Conservation (phyloP, 2,888 invertebrate genomes). For the Belgica antarctica region DNA sequence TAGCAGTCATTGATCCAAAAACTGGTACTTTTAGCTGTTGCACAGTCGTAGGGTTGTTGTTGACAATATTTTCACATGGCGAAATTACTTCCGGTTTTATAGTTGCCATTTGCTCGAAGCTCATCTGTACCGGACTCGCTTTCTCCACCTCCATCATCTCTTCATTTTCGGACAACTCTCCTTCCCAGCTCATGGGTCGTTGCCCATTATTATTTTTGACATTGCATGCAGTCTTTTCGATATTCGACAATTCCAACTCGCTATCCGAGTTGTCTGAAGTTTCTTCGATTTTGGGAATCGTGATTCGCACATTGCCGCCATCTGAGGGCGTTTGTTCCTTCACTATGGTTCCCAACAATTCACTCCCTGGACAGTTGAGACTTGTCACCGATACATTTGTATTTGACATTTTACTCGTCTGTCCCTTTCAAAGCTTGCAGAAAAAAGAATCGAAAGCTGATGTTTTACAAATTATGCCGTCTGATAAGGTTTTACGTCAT, state of each 20-base stretch:
- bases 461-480: background rate
- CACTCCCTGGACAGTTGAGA: slow-evolving; percentile 67
- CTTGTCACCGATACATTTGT: slow-evolving; percentile 75
- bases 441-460: background rate
- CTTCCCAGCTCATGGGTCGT: slow-evolving; percentile 93
- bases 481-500: background rate
- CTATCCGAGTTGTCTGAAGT: slow-evolving; percentile 52
- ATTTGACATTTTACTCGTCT: slow-evolving; percentile 25
- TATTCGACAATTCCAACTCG: slow-evolving; percentile 54
- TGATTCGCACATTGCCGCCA: slow-evolving; percentile 44
- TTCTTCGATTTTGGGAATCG: slow-evolving; percentile 51
- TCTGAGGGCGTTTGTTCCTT: slow-evolving; percentile 49
- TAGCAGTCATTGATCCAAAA: slow-evolving; percentile 24
- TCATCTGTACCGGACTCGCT: slow-evolving; percentile 28
- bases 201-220: slow-evolving; percentile 57
- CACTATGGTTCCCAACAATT: slow-evolving; percentile 57
- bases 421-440: background rate
- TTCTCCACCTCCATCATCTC: slow-evolving; percentile 57
- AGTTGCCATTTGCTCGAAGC: slow-evolving; percentile 48
- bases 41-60: slow-evolving; percentile 18
- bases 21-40: slow-evolving; percentile 37
- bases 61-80: slow-evolving; percentile 45
- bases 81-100: slow-evolving; percentile 47
- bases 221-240: slow-evolving; percentile 55
- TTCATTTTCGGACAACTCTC: slow-evolving; percentile 85